phyloP scores from a whole-genome alignment of 2,797 vertebrate genomes.

The Chaenodraco wilsoni region DNA sequence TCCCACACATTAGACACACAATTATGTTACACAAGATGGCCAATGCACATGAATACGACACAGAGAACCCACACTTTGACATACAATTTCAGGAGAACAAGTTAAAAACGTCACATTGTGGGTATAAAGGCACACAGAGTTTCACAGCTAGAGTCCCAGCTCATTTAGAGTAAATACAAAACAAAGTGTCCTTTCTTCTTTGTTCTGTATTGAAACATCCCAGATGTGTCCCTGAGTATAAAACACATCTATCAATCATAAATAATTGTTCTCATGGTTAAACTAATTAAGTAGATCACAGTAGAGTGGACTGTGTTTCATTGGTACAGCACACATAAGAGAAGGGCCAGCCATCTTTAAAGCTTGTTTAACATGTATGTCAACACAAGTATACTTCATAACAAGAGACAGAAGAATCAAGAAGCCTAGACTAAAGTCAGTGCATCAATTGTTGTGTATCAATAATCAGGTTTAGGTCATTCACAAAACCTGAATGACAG shows the following conservation, averaged over 20 bases:
- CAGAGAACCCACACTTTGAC: background rate
- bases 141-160: constrained; percentile 13
- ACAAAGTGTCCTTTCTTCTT: constrained; percentile 33
- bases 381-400: constrained; percentile 15
- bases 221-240: constrained; percentile 39
- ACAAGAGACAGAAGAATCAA: constrained; percentile 12
- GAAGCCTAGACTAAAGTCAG: constrained; percentile 35
- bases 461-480: constrained; percentile 12
- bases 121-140: constrained; percentile 6
- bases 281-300: constrained; percentile 20
- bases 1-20: constrained; percentile 22
- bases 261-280: constrained; percentile 11
- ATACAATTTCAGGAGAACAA: constrained; percentile 12
- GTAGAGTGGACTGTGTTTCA: constrained; percentile 9
- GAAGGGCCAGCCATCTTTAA: constrained; percentile 44
- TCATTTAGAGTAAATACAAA: constrained; percentile 26
- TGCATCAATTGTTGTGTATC: constrained; percentile 29
- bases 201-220: constrained; percentile 13
- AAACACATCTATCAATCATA: constrained; percentile 43
- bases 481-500: background rate
- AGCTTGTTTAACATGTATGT: constrained; percentile 8
- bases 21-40: background rate
- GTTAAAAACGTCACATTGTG: constrained; percentile 39
- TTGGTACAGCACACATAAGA: constrained; percentile 36
- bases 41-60: constrained; percentile 32